Percentiles rank a stretch among this genome's conserved stretches.
Conservation (phyloP, 2,888 invertebrate genomes). For the Liopterus haemorrhoidalis region DNA sequence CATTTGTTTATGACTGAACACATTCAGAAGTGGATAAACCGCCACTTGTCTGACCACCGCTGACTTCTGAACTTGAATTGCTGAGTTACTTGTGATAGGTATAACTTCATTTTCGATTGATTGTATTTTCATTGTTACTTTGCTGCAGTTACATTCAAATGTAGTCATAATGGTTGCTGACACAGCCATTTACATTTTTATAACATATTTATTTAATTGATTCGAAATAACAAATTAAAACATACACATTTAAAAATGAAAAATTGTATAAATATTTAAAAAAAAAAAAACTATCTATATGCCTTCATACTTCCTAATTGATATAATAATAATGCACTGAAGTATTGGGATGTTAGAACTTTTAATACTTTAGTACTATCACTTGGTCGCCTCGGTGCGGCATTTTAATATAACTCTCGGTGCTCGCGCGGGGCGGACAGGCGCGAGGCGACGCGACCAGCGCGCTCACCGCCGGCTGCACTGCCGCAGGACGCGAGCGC, state of each 20-base stretch:
- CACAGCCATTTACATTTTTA: slow-evolving; percentile 14
- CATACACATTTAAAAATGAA: slow-evolving; percentile 23
- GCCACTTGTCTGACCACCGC: slow-evolving; percentile 11
- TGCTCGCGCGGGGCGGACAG: slow-evolving; percentile 30
- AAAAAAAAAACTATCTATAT: slow-evolving; percentile 45
- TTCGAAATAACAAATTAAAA: slow-evolving; percentile 22
- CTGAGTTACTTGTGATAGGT: slow-evolving; percentile 44
- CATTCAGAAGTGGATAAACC: slow-evolving; percentile 6
- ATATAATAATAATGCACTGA: slow-evolving; percentile 47
- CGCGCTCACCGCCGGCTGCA: no score
- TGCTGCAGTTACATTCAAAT: slow-evolving; percentile 18
- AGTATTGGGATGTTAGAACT: slow-evolving; percentile 48
- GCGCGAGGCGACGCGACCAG: background rate
- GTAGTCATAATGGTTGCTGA: slow-evolving; percentile 7
- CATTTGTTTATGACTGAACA: slow-evolving; percentile 20
- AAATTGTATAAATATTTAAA: slow-evolving; percentile 30
- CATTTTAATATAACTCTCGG: slow-evolving; percentile 45
- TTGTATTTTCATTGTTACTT: slow-evolving; percentile 38
- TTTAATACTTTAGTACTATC: slow-evolving; percentile 49
- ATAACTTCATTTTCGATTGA: slow-evolving; percentile 40
- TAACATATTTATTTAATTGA: slow-evolving; percentile 18
- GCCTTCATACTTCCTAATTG: slow-evolving; percentile 48
- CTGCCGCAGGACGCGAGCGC: no score
- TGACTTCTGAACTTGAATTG: slow-evolving; percentile 27
- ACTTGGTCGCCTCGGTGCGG: slow-evolving; percentile 43